A percentile compares a stretch with the other conserved stretches of the same genome.
Conservation (phyloP, 1,140 invertebrate genomes). For the Drosophila parvula region DNA sequence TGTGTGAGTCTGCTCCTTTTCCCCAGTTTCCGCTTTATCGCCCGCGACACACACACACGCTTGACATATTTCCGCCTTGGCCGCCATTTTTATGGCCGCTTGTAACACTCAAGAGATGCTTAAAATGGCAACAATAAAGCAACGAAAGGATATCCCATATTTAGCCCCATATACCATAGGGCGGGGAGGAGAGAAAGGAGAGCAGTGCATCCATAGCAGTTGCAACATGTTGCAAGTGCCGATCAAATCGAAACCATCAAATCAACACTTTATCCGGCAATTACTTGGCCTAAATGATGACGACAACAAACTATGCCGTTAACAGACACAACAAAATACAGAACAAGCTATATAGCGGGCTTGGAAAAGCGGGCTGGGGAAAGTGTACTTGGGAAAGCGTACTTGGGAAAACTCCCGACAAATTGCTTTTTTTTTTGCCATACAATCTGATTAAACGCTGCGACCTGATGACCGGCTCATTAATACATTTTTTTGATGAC, state of each 20-base stretch:
- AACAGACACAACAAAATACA: background rate
- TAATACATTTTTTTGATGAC: slow-evolving; percentile 57
- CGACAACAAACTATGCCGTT: slow-evolving; percentile 34
- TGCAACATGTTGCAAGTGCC: slow-evolving; percentile 66
- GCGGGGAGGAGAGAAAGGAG: background rate
- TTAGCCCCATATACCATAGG: too few species aligned
- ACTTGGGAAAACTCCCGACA: slow-evolving; percentile 4
- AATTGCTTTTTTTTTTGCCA: slow-evolving; percentile 28
- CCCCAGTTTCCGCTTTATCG: slow-evolving; percentile 24
- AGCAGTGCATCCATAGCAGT: slow-evolving; percentile 19
- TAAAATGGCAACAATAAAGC: slow-evolving; percentile 46
- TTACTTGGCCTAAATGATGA: slow-evolving; percentile 62
- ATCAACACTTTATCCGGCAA: slow-evolving; percentile 76
- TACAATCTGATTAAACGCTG: slow-evolving; percentile 28
- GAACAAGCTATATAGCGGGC: background rate
- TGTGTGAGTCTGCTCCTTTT: background rate
- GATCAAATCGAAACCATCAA: slow-evolving; percentile 52
- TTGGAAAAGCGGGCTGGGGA: background rate
- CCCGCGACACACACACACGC: slow-evolving; percentile 26
- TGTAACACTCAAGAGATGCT: slow-evolving; percentile 50
- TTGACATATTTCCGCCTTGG: slow-evolving; percentile 21
- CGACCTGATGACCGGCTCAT: slow-evolving; percentile 50
- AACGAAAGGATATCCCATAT: slow-evolving; percentile 16
- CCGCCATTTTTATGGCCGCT: slow-evolving; percentile 33
- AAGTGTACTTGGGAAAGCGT: background rate